A percentile compares a stretch with the other conserved stretches of the same genome.
These are phyloP conservation scores for Dysmachus trigonus DNA, from an alignment of 2,888 invertebrate genomes.

Conservation along the genomic window DNA sequence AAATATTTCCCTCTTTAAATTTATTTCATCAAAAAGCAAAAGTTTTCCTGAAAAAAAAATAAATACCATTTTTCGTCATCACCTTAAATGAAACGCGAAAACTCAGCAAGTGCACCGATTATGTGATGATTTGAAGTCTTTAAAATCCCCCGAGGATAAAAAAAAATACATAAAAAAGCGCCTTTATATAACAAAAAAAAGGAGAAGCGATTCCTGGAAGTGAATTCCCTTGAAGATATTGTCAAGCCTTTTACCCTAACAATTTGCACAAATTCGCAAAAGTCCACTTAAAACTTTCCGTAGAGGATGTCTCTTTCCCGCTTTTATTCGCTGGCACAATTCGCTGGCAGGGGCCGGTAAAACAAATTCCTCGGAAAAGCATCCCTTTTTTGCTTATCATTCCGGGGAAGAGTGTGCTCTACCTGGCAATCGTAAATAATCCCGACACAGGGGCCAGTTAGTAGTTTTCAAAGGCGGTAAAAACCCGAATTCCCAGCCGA, in stretches of 20 bases:
- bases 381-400: constrained; percentile 20
- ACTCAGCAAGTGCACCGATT: neutral
- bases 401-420: neutral
- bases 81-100: neutral
- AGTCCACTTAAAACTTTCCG: neutral
- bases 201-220: neutral
- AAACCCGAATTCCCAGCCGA: constrained; percentile 13
- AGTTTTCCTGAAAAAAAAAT: neutral
- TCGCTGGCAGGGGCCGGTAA: neutral
- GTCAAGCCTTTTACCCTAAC: neutral
- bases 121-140: neutral
- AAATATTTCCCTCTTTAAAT: neutral
- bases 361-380: constrained; percentile 4
- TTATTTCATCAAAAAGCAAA: neutral
- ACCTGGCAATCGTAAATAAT: constrained; percentile 22
- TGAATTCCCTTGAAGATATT: neutral
- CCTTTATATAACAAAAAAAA: neutral
- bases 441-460: constrained; percentile 4
- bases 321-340: neutral
- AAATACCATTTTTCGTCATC: neutral
- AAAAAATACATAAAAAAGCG: neutral
- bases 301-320: neutral
- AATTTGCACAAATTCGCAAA: neutral
- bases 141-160: neutral
- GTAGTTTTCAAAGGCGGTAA: constrained; percentile 16